These are phyloP conservation scores for Pterocles gutturalis DNA, from an alignment of 2,113 vertebrate species.

Conservation along the genomic window DNA sequence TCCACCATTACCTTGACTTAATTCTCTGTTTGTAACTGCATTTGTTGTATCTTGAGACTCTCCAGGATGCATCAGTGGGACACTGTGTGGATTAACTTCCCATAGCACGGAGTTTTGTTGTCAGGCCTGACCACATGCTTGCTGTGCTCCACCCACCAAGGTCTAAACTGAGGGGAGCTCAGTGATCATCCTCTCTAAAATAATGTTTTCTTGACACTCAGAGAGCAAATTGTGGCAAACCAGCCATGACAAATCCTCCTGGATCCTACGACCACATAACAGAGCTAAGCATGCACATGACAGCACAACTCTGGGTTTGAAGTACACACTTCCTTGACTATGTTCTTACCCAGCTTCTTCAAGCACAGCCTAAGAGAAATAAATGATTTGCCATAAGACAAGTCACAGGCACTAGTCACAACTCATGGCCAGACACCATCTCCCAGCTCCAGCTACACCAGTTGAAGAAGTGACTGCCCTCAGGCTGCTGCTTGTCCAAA, in stretches of 20 bases:
- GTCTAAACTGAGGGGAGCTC: background rate
- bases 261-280: background rate
- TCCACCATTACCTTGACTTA: background rate
- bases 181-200: background rate
- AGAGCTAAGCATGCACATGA: background rate
- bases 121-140: background rate
- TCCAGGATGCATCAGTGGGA: background rate
- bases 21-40: background rate
- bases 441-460: background rate
- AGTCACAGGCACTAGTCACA: background rate
- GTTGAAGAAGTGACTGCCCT: background rate
- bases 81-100: background rate
- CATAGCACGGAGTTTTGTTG: background rate
- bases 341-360: background rate
- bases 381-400: background rate
- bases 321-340: background rate
- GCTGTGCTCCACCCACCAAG: background rate
- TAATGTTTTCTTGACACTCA: background rate
- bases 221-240: background rate
- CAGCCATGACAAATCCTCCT: background rate
- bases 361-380: background rate
- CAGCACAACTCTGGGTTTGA: background rate
- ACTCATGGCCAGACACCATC: background rate
- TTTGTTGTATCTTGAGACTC: background rate
- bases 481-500: background rate